These are phyloP conservation scores for Xestobium rufovillosum DNA, from an alignment of 2,888 invertebrate species.

Conservation along the genomic window DNA sequence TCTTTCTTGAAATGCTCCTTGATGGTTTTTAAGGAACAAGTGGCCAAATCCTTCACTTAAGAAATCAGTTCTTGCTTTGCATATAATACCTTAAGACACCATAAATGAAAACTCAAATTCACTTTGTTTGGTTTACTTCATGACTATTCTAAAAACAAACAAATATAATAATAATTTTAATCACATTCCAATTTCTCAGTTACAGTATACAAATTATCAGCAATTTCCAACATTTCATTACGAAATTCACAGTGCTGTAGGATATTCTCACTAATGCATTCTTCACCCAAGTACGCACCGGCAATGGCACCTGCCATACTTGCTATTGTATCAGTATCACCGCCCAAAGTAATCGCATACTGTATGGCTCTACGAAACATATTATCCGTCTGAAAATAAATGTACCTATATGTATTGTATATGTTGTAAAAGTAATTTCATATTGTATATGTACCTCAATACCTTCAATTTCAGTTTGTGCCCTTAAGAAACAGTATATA, in stretches of 20 bases:
- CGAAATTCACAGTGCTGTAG: conserved; percentile 54
- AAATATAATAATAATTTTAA: no score
- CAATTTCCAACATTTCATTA: conserved; percentile 47
- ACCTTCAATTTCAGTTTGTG: conserved; percentile 45
- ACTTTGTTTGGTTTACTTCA: no score
- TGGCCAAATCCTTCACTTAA: no score
- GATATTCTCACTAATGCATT: conserved; percentile 45
- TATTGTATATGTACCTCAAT: conserved; percentile 39
- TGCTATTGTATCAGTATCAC: conserved; percentile 72
- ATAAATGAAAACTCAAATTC: no score
- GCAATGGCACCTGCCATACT: conserved; percentile 65
- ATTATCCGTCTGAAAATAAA: conserved; percentile 46
- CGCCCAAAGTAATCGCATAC: conserved; percentile 64
- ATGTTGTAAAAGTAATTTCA: conserved; percentile 6
- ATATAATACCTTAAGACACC: no score
- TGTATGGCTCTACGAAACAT: conserved; percentile 57
- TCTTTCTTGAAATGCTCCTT: no score
- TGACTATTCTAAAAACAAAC: no score
- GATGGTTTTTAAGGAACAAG: no score
- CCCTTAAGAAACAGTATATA: conserved; percentile 58
- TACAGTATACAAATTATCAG: conserved; percentile 49
- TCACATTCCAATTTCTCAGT: no score
- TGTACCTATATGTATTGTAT: conserved; percentile 10
- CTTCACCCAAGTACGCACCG: conserved; percentile 60
- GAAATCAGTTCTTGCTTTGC: no score